Conservation (phyloP, 2,797 vertebrate genomes). For the Characodon lateralis region DNA sequence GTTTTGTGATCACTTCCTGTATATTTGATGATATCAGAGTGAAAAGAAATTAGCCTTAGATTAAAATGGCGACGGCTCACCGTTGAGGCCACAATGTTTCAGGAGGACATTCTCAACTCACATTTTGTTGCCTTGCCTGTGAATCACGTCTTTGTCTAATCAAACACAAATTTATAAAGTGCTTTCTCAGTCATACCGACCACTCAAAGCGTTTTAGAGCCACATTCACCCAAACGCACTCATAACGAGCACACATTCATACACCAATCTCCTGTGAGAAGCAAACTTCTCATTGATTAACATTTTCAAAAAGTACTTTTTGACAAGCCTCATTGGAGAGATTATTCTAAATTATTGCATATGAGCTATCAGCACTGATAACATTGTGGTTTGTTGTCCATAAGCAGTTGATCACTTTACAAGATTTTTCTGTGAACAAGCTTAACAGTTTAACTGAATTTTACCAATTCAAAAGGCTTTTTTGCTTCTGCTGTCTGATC, state of each 20-base stretch:
- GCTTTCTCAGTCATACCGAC: too few species aligned
- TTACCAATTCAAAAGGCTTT: neutral
- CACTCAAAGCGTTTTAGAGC: too few species aligned
- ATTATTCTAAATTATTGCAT: neutral
- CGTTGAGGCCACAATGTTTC: slow-evolving; percentile 6
- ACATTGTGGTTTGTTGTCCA: too few species aligned
- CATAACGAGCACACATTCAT: too few species aligned
- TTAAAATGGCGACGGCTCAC: neutral
- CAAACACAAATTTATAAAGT: too few species aligned
- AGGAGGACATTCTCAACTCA: too few species aligned
- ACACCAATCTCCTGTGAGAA: too few species aligned
- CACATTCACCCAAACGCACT: too few species aligned
- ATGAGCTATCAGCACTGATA: neutral
- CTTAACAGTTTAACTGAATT: neutral
- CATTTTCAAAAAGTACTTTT: neutral
- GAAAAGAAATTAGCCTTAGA: slow-evolving; percentile 3
- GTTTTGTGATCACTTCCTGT: slow-evolving; percentile 19
- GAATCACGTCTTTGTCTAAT: too few species aligned
- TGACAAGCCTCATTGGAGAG: neutral
- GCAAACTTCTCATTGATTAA: too few species aligned
- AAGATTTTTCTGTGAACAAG: neutral
- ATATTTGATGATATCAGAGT: neutral
- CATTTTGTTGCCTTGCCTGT: too few species aligned
- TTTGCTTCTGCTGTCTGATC: neutral
- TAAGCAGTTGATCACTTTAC: neutral